These are phyloP conservation scores for Acheta domesticus DNA, from an alignment of 2,888 invertebrate genomes.

Conservation along the genomic window DNA sequence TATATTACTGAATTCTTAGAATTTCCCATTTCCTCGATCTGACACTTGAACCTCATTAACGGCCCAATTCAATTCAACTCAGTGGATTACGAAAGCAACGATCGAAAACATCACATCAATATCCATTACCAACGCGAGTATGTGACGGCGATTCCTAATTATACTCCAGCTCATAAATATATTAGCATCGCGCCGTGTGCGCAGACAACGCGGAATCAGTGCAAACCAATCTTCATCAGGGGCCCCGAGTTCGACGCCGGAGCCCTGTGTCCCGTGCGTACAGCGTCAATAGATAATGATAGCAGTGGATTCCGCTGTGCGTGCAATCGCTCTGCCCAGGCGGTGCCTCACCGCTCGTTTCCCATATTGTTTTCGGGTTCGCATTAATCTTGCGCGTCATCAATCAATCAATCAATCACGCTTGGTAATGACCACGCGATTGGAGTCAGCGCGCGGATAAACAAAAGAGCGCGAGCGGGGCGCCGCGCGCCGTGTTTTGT, in stretches of 20 bases:
- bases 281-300: slow-evolving; percentile 9
- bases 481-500: background rate
- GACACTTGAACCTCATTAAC: no score
- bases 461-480: slow-evolving; percentile 2
- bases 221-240: slow-evolving; percentile 5
- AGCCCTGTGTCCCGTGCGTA: background rate
- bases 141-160: background rate
- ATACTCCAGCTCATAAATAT: background rate
- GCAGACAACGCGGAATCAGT: background rate
- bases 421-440: background rate
- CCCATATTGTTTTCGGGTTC: background rate
- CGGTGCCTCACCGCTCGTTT: background rate
- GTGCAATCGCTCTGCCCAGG: background rate
- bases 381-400: slow-evolving; percentile 5
- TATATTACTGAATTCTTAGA: no score
- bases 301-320: background rate
- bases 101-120: background rate
- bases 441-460: background rate
- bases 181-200: background rate
- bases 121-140: background rate
- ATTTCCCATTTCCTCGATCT: no score
- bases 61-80: no score
- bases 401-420: slow-evolving; percentile 18
- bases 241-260: background rate
- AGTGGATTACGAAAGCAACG: no score